Conservation (phyloP, 2,113 vertebrate species). For the Platysteira castanea region DNA sequence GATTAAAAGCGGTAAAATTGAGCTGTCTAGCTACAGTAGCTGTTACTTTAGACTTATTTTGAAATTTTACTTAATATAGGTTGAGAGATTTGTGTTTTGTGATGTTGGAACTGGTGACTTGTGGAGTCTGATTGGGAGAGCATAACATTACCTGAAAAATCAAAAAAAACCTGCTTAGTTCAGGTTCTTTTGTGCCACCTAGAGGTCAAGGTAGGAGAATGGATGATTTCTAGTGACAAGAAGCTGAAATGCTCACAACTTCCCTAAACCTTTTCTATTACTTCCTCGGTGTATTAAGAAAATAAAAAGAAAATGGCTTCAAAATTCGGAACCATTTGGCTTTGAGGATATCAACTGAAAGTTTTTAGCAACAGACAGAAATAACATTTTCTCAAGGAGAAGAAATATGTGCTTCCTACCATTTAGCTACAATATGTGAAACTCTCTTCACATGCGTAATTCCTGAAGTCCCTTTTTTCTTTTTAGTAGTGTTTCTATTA, state of each 20-base stretch:
- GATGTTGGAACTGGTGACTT: background rate
- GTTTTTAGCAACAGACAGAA: background rate
- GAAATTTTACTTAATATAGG: background rate
- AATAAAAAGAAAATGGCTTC: background rate
- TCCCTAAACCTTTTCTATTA: background rate
- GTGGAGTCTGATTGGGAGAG: background rate
- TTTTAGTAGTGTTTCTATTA: background rate
- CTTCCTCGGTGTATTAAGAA: background rate
- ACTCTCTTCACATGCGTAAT: background rate
- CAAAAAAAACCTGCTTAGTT: background rate
- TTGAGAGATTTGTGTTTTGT: background rate
- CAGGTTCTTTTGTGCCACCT: slow-evolving; percentile 61
- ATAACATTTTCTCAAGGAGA: background rate
- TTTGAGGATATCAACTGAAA: background rate
- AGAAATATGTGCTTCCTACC: background rate
- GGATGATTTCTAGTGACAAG: background rate
- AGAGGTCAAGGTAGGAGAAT: slow-evolving; percentile 1
- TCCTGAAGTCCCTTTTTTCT: background rate
- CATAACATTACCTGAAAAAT: background rate
- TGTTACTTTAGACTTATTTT: background rate
- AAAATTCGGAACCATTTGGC: background rate
- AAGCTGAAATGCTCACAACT: background rate
- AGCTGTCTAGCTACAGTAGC: background rate
- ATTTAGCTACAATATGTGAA: background rate
- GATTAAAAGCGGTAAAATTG: background rate